Base-by-base conservation (phyloP, 2,113 vertebrate genomes). In the Catharus bicknelli region DNA sequence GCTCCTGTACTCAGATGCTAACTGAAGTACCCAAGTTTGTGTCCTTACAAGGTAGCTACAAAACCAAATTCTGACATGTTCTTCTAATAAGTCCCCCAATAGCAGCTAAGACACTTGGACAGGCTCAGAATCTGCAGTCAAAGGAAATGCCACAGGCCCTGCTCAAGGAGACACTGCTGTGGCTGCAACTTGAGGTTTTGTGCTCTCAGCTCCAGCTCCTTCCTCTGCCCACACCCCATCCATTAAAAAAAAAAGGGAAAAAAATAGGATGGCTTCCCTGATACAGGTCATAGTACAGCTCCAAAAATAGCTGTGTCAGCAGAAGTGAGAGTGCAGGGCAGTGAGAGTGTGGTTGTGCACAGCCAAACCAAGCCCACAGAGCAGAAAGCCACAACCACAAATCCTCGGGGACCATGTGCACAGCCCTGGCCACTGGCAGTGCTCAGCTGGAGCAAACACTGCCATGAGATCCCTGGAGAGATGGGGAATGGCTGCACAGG, bases 241-340 rank as follows among this genome's bases (percentile, higher is more conserved):
- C 62, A 32, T 57, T 43, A 40, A 21, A 17, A 29, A 25, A 25
- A 27, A n/a, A 23, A 54, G 23, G 20, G 17, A 17, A 67, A 27
- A 23, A 4, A 1, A 11, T 6, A 86, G 45, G n/a, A 86, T 34
- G 42, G 26, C 34, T 81, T 75, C 53, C 13, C 36, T 43, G 17
- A 83, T 21, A 29, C 42, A 90, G 68, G 59, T 69, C 86, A 92
- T 27, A 94, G 63, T 86, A 50, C 72, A 86, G 73, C 55, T 90
- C 55, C 73, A 88, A 81, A 95, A 77, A 40, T 1, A 86, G 43
- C 5, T 55, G 29, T 10, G 22, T 51, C 55, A 81, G 88, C 91
- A 86, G 21, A 73, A 80, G 16, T 6, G 19, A 69, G 34, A 55
- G 58, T 7, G 26, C 45, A 80, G 64, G 76, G 51, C 72, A 83